Percentiles rank a stretch among this genome's conserved stretches.
phyloP scores from a whole-genome alignment of 2,888 invertebrate species.

The Chirona hameri region DNA sequence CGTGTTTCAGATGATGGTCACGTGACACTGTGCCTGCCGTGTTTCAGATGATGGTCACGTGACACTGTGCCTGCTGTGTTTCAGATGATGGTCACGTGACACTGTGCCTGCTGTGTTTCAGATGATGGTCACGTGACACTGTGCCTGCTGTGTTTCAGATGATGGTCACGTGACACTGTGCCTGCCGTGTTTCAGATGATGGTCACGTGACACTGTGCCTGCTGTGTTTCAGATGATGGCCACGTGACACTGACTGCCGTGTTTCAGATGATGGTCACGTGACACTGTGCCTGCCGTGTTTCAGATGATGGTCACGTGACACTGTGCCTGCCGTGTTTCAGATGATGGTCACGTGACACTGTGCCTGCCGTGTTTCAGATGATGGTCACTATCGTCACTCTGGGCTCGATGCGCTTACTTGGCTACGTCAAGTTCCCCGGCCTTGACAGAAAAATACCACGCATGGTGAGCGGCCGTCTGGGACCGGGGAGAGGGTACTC shows the following conservation, averaged over 20 bases:
- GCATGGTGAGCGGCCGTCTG: slow-evolving; percentile 31
- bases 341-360: slow-evolving; percentile 36
- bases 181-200: slow-evolving; percentile 35
- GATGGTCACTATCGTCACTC: slow-evolving; percentile 35
- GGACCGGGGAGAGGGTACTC: too few species aligned
- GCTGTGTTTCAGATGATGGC: too few species aligned
- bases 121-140: slow-evolving; percentile 37
- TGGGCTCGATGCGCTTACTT: neutral
- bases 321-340: slow-evolving; percentile 23
- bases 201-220: slow-evolving; percentile 31
- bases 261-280: slow-evolving; percentile 38
- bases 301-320: slow-evolving; percentile 38
- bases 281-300: neutral
- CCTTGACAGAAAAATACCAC: neutral
- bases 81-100: too few species aligned
- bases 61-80: slow-evolving; percentile 27
- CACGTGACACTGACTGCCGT: neutral
- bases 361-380: slow-evolving; percentile 34
- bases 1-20: slow-evolving; percentile 37
- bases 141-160: neutral
- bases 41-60: slow-evolving; percentile 37
- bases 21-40: neutral
- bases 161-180: too few species aligned
- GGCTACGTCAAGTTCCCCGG: neutral
- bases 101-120: slow-evolving; percentile 23